These are phyloP conservation scores for Ennomos fuscantarius DNA, from an alignment of 2,888 invertebrate species.

Conservation along the genomic window DNA sequence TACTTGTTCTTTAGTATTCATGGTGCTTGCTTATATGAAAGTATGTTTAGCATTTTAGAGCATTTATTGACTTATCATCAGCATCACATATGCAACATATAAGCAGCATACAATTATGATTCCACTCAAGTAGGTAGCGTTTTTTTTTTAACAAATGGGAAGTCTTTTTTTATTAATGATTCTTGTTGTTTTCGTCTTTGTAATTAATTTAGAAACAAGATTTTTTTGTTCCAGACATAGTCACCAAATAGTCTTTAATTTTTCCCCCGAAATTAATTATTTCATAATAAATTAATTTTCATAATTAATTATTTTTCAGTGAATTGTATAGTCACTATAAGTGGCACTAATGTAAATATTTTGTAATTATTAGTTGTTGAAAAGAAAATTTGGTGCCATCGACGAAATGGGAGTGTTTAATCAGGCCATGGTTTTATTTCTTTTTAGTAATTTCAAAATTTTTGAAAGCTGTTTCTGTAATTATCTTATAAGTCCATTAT, in stretches of 20 bases:
- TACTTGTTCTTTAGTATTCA: not conserved
- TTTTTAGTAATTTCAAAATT: slow-evolving; percentile 10
- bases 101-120: too few relatives aligned
- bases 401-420: slow-evolving; percentile 9
- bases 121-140: too few relatives aligned
- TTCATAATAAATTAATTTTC: too few relatives aligned
- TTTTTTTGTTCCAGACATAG: too few relatives aligned
- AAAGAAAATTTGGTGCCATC: slow-evolving; percentile 38
- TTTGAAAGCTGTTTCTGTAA: slow-evolving; percentile 11
- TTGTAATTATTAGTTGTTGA: slow-evolving; percentile 8
- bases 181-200: too few relatives aligned
- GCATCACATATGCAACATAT: not conserved
- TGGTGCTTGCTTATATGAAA: slow-evolving; percentile 67
- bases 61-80: slow-evolving; percentile 66
- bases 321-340: slow-evolving; percentile 2
- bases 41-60: slow-evolving; percentile 76
- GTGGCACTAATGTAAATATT: slow-evolving; percentile 29
- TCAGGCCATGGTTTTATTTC: slow-evolving; percentile 3
- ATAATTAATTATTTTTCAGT: not conserved
- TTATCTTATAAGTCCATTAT: slow-evolving; percentile 12
- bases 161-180: too few relatives aligned
- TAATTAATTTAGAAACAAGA: too few relatives aligned
- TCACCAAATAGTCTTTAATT: too few relatives aligned
- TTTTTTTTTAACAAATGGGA: too few relatives aligned
- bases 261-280: too few relatives aligned